A percentile compares a stretch with the other conserved stretches of the same genome.
phyloP scores from a whole-genome alignment of 2,888 invertebrate species.

The Ornithoptera priamus region DNA sequence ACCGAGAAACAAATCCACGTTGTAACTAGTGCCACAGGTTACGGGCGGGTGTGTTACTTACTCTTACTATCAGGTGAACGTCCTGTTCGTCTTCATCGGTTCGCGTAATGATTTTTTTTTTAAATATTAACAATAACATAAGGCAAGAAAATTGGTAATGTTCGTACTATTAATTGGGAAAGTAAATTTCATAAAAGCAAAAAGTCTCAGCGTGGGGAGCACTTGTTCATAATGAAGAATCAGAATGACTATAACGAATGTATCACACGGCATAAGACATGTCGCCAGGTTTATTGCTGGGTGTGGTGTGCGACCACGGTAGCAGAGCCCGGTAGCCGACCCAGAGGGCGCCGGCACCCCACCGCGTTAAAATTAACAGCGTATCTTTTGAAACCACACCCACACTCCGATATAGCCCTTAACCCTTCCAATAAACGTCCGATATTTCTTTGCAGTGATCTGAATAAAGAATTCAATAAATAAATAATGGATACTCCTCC shows the following conservation, averaged over 20 bases:
- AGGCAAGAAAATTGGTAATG: too few relatives aligned
- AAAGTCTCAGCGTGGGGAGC: slow-evolving; percentile 36
- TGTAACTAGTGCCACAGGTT: too few relatives aligned
- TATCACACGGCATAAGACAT: background rate
- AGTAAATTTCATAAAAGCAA: slow-evolving; percentile 15
- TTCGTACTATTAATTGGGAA: too few relatives aligned
- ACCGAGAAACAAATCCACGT: too few relatives aligned
- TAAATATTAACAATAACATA: too few relatives aligned
- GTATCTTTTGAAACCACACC: background rate
- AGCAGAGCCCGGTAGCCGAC: background rate
- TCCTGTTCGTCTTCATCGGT: too few relatives aligned
- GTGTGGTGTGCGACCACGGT: background rate
- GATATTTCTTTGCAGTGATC: background rate
- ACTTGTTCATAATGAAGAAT: too few relatives aligned
- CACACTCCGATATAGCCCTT: slow-evolving; percentile 3
- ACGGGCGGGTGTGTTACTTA: too few relatives aligned
- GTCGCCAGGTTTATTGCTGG: slow-evolving; percentile 1
- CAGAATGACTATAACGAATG: too few relatives aligned
- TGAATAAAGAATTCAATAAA: slow-evolving; percentile 1
- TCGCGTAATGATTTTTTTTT: too few relatives aligned
- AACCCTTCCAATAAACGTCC: background rate
- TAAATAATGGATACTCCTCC: slow-evolving; percentile 28
- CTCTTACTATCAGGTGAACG: too few relatives aligned
- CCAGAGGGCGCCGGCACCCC: slow-evolving; percentile 39
- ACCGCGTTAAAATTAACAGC: slow-evolving; percentile 49